Base-by-base conservation (phyloP, 1,140 invertebrate genomes). In the Arctopsyche grandis region DNA sequence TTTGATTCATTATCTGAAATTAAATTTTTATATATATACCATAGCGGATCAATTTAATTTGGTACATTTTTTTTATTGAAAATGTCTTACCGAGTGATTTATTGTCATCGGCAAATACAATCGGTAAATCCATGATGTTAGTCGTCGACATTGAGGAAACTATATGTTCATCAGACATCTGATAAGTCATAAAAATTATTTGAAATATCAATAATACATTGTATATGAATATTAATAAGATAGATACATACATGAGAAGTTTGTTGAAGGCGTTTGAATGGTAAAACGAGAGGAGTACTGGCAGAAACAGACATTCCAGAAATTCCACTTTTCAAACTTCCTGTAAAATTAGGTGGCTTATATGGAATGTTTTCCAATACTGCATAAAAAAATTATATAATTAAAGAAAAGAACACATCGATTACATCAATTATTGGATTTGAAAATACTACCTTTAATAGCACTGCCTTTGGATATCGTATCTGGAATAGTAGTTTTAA, bases 91-190 rank as follows among this genome's bases (percentile, higher is more conserved):
- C 79, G 4, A 79, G 66, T 52, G 77, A 26, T 78, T 81, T 83
- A 48, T 79, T 78, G 66, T 83, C 82, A 70, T 83, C 82, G 19
- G 82, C 82, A 66, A 83, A 83, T 71, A 83, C 80, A 14, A 83
- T 83, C n/a, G 82, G 82, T 10, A 83, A 79, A 29, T 83, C 82
- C 82, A 83, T 81, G 21, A 83, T 83, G 63, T 83, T 81, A 0
- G 82, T 79, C 24, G 81, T 29, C 12, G 48, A 78, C 69, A 82
- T 75, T 9, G 81, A 46, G 3, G 75, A 75, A 46, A 21, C 7
- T 14, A 26, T 5, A 1, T 70, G 69, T 9, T 70, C 69, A 43
- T 70, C 69, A 16, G n/a, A 22, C 22, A 26, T 1, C 69, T 70
- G 38, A 29, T 5, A 44, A 70, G 22, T 5, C 7, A 69, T 22